A percentile compares a stretch with the other conserved stretches of the same genome.
Evolutionary conservation across 2,113 vertebrate species (phyloP).

Genomic region (Phyllostomus discolor): DNA sequence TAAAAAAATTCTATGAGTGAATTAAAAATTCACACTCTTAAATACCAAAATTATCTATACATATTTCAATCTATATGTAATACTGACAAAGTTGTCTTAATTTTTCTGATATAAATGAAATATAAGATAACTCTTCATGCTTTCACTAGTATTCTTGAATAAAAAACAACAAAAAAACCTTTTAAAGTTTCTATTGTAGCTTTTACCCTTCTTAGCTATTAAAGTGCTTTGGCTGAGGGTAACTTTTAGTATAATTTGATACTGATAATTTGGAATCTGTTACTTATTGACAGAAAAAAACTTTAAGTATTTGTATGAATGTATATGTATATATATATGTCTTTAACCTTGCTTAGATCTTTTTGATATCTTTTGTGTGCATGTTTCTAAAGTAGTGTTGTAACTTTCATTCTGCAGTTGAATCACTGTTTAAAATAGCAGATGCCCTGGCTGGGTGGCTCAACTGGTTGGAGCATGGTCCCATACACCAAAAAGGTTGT

Average conservation of each 20-base stretch:
- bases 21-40: not conserved
- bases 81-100: not conserved
- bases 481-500: too few relatives aligned
- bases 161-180: slow-evolving; percentile 60
- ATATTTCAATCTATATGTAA: not conserved
- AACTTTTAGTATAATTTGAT: not conserved
- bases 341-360: not conserved
- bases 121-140: slow-evolving; percentile 48
- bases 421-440: slow-evolving; percentile 15
- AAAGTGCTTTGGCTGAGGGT: not conserved
- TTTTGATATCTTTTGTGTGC: not conserved
- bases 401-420: slow-evolving; percentile 28
- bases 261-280: not conserved
- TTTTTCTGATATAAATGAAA: slow-evolving; percentile 45
- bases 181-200: slow-evolving; percentile 31
- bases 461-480: too few relatives aligned
- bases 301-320: not conserved
- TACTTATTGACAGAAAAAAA: not conserved
- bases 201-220: slow-evolving; percentile 53
- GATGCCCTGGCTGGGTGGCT: not conserved
- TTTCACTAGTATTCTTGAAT: slow-evolving; percentile 45
- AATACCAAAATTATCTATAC: not conserved
- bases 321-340: not conserved
- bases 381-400: slow-evolving; percentile 38
- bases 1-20: not conserved